phyloP scores from a whole-genome alignment of 2,113 vertebrate species.

The Rynchops niger region DNA sequence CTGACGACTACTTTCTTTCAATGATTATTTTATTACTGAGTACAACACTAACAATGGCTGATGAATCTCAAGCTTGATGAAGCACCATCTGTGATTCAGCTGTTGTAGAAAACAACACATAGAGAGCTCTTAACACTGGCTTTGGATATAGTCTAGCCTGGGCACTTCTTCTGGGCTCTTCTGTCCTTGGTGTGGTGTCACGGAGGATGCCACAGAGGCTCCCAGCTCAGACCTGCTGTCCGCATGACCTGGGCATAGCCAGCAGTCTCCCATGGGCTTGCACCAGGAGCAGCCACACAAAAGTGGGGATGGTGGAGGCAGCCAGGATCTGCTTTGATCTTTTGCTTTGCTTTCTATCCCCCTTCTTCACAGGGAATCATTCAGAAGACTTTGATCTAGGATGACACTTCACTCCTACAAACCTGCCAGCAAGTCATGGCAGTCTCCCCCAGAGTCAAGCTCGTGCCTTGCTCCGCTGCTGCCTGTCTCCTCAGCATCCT shows the following conservation, averaged over 20 bases:
- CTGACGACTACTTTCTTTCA: neutral
- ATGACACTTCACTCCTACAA: neutral
- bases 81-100: neutral
- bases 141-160: neutral
- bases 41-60: neutral
- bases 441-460: neutral
- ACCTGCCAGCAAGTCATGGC: neutral
- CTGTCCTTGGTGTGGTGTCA: neutral
- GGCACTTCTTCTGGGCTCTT: neutral
- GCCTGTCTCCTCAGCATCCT: neutral
- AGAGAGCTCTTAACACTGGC: neutral
- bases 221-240: neutral
- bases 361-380: neutral
- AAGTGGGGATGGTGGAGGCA: neutral
- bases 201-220: neutral
- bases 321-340: neutral
- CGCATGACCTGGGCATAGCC: neutral
- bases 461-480: accelerated
- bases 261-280: neutral
- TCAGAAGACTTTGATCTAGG: neutral
- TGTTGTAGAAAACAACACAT: neutral
- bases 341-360: neutral
- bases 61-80: neutral
- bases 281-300: neutral
- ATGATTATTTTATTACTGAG: neutral